phyloP scores from a whole-genome alignment of 2,113 vertebrate genomes.

The Myiagra hebetior region DNA sequence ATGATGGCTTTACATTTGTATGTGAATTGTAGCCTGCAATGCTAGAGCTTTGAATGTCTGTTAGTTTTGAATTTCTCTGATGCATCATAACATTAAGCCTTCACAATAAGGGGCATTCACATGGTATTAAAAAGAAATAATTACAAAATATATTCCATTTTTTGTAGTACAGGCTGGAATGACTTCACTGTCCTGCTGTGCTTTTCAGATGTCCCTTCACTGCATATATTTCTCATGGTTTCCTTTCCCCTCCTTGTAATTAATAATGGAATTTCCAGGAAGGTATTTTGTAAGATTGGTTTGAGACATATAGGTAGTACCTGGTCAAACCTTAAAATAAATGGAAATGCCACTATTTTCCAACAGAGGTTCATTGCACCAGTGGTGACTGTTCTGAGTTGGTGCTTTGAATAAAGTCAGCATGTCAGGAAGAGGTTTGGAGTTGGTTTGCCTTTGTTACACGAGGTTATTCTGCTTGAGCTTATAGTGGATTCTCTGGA shows the following conservation, averaged over 20 bases:
- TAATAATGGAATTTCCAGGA: neutral
- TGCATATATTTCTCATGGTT: neutral
- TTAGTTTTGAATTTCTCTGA: neutral
- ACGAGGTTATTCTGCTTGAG: neutral
- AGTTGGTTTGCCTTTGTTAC: neutral
- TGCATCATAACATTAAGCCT: neutral
- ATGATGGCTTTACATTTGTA: neutral
- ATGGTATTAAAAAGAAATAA: neutral
- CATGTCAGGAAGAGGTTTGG: neutral
- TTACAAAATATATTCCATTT: neutral
- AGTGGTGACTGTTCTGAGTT: neutral
- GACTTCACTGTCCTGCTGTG: neutral
- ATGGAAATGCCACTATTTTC: neutral
- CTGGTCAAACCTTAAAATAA: neutral
- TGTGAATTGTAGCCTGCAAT: neutral
- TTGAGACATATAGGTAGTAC: neutral
- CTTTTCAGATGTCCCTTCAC: neutral
- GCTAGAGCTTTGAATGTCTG: neutral
- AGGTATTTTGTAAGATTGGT: neutral
- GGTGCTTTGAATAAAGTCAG: neutral
- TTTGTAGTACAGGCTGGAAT: neutral
- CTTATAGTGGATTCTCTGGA: neutral
- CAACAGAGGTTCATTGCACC: accelerated
- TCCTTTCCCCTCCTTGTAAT: accelerated
- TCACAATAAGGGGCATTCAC: neutral